phyloP scores from a whole-genome alignment of 2,113 vertebrate genomes.

The Eurystomus gularis region DNA sequence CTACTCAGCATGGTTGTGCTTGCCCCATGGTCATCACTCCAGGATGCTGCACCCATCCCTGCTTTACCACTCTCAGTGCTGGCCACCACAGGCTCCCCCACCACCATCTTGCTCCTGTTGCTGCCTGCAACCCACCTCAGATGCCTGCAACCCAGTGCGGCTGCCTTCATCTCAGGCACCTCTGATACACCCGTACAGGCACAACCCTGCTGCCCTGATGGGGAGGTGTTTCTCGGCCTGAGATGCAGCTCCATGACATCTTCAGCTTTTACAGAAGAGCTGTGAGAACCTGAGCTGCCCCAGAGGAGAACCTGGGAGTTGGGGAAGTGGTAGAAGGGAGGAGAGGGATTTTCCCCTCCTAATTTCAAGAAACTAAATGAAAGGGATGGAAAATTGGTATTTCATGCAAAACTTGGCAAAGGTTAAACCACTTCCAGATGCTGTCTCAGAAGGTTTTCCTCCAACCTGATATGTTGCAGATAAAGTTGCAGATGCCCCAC shows the following conservation, averaged over 20 bases:
- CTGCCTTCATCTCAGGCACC: not conserved
- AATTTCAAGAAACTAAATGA: conserved; percentile 65
- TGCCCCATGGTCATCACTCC: not conserved
- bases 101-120: not conserved
- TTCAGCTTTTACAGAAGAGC: not conserved
- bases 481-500: not conserved
- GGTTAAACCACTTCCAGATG: conserved; percentile 65
- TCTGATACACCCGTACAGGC: accelerated
- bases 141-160: accelerated
- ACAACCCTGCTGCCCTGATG: accelerated
- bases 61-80: accelerated
- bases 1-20: not conserved
- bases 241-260: not conserved
- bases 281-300: not conserved
- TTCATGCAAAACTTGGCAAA: conserved; percentile 57
- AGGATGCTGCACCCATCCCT: not conserved
- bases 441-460: conserved; percentile 38
- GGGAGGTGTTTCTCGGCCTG: not conserved
- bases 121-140: not conserved
- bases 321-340: not conserved
- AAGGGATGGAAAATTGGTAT: conserved; percentile 64
- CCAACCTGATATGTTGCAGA: conserved; percentile 44
- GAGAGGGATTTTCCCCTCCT: conserved; percentile 5
- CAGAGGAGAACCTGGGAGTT: not conserved
- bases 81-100: accelerated